Evolutionary conservation across 2,888 invertebrate species (phyloP).

Genomic region (Campoplex capitator): DNA sequence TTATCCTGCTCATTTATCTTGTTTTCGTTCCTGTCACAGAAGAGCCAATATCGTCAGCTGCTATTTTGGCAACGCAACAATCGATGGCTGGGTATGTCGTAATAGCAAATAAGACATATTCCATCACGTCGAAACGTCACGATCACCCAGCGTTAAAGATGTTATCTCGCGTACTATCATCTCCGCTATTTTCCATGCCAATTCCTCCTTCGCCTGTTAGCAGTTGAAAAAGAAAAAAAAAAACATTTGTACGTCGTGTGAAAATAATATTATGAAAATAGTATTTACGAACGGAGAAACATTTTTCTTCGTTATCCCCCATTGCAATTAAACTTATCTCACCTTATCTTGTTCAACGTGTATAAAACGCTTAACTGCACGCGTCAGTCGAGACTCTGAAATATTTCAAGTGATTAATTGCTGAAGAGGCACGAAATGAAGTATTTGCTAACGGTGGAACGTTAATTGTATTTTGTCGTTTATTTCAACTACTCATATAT

Average conservation of each 20-base stretch:
- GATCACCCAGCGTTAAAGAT: constrained; percentile 89
- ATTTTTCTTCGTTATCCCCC: constrained; percentile 10
- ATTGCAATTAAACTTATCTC: constrained; percentile 63
- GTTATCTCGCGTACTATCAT: constrained; percentile 99
- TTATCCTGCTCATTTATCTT: background rate
- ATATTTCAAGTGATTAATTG: background rate
- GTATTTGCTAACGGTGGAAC: background rate
- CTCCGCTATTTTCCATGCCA: constrained; percentile 98
- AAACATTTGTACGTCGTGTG: constrained; percentile 4
- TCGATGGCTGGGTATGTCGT: constrained; percentile 37
- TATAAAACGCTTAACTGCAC: constrained; percentile 92
- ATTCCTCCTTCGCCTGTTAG: constrained; percentile 93
- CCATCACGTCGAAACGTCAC: constrained; percentile 80
- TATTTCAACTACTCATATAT: background rate
- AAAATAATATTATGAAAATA: constrained; percentile 26
- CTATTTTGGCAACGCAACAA: constrained; percentile 68
- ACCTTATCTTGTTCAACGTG: constrained; percentile 93
- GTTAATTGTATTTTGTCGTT: background rate
- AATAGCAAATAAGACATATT: constrained; percentile 42
- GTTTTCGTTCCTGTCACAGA: constrained; percentile 20
- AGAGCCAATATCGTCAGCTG: background rate
- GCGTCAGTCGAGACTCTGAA: constrained; percentile 84
- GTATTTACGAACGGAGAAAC: background rate
- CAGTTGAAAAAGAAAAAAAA: background rate
- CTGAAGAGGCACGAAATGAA: background rate